Evolutionary conservation across 1,140 invertebrate species (phyloP).

Genomic region (Drosophila willistoni): DNA sequence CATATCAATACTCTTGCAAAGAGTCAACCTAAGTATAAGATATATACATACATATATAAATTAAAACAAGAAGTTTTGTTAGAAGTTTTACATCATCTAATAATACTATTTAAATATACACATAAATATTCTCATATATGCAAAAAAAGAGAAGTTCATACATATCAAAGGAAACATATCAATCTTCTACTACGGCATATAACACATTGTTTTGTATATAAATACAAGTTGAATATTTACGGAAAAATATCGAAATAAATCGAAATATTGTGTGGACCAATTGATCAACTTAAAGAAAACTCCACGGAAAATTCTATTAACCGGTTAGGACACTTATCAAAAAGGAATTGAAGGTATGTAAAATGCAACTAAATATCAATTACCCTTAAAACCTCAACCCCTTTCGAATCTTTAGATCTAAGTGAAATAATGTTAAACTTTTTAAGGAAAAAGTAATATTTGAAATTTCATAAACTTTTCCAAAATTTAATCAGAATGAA

Average conservation of each 20-base stretch:
- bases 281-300: background rate
- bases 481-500: background rate
- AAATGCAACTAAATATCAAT: background rate
- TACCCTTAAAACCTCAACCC: too few relatives aligned
- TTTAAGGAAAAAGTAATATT: too few relatives aligned
- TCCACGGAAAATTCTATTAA: background rate
- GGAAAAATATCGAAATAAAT: background rate
- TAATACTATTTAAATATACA: constrained; percentile 3
- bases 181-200: background rate
- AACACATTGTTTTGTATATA: background rate
- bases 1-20: constrained; percentile 76
- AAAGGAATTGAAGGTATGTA: background rate
- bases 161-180: constrained; percentile 3
- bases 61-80: constrained; percentile 48
- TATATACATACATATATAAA: constrained; percentile 32
- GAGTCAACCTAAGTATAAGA: constrained; percentile 49
- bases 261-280: constrained; percentile 1
- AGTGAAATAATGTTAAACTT: too few relatives aligned
- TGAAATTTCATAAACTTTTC: too few relatives aligned
- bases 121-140: background rate
- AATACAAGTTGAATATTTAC: background rate
- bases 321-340: background rate
- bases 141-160: background rate
- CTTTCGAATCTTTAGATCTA: too few relatives aligned
- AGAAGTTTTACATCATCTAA: constrained; percentile 56